Base-by-base conservation (phyloP, 2,797 vertebrate genomes). In the Buphagus erythrorhynchus region DNA sequence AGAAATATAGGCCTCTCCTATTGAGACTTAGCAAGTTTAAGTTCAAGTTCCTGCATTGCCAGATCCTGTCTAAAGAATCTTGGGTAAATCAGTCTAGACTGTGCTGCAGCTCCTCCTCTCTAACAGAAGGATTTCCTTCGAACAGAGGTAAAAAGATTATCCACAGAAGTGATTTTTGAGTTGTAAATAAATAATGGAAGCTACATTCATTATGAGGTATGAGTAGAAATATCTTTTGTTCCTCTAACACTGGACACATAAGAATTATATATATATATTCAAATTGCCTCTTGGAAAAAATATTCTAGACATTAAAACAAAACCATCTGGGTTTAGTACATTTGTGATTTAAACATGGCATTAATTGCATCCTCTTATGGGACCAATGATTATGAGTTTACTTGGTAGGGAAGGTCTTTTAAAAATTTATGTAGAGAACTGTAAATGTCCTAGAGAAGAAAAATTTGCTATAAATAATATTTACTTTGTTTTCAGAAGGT, bases 311-410 rank as follows among this genome's bases (percentile, higher is more conserved):
- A n/a, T 71, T 40, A 2, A 1, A 26, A n/a, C 29, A 67, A 7
- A 48, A 1, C 3, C 38, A 29, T 0, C 6, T 10, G 7, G 6
- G 17, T 58, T 88, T 55, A 55, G 12, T 36, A 36, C 11, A 63
- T 67, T 28, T 75, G n/a, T 57, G 48, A 86, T 84, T 89, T 84
- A 84, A 63, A 68, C 5, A 67, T 15, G 8, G 36, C 7, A 72
- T 78, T 83, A 88, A 45, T 17, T 68, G 26, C 58, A 90, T 26
- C 16, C 10, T 67, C 33, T 78, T 52, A 81, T 11, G 84, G 21
- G 42, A 89, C 42, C 61, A 72, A 35, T 8, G 61, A 73, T 54
- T 93, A 58, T 46, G 17, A 69, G 28, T 83, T 86, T 86, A 16
- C 35, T 28, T 77, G 10, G 19, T 22, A 73, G 12, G 11, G 38